Conservation (phyloP, 2,888 invertebrate genomes). For the Dryocosmus kuriphilus region DNA sequence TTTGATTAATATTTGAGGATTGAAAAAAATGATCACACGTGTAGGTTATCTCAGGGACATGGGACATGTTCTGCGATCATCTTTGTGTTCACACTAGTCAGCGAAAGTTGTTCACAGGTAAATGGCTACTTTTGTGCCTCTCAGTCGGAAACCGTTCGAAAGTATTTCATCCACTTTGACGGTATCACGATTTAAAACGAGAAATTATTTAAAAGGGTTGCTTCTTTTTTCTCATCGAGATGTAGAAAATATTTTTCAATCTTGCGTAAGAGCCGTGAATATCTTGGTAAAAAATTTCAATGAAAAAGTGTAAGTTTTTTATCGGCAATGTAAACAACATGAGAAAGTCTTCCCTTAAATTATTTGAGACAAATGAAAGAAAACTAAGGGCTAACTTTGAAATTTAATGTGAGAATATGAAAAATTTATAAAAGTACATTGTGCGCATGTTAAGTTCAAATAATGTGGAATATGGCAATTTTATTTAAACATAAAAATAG, state of each 20-base stretch:
- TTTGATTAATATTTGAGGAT: neutral
- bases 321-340: too few relatives aligned
- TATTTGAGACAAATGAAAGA: too few relatives aligned
- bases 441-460: neutral
- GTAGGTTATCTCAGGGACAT: too few relatives aligned
- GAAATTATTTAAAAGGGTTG: constrained; percentile 10
- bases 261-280: neutral
- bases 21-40: neutral
- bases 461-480: neutral
- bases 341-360: too few relatives aligned
- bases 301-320: too few relatives aligned
- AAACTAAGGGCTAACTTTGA: too few relatives aligned
- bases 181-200: constrained; percentile 16
- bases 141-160: constrained; percentile 16
- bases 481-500: neutral
- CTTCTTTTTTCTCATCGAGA: neutral
- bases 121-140: constrained; percentile 10
- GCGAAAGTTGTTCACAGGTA: constrained; percentile 8
- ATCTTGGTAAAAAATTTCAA: too few relatives aligned
- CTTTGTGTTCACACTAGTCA: constrained; percentile 16
- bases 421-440: too few relatives aligned
- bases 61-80: constrained; percentile 16
- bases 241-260: neutral
- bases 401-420: too few relatives aligned
- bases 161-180: constrained; percentile 21